Percentiles rank a stretch among this genome's conserved stretches.
Conservation (phyloP, 1,140 invertebrate species). For the Colletes gigas region DNA sequence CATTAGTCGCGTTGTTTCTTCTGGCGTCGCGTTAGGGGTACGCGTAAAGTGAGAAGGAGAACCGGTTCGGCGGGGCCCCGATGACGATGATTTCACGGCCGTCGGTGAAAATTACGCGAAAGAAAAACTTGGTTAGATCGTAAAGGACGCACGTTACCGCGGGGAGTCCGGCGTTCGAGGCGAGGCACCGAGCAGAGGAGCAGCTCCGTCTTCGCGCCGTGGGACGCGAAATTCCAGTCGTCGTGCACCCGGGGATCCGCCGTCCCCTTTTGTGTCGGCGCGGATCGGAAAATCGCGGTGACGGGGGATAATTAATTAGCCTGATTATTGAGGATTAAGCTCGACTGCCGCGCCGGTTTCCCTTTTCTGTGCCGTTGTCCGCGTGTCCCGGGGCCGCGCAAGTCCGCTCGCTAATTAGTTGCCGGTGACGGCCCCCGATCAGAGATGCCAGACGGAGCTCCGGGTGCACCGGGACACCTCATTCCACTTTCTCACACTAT, state of each 20-base stretch:
- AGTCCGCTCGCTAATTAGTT: constrained; percentile 43
- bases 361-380: not conserved
- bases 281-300: constrained; percentile 33
- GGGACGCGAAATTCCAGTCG: not conserved
- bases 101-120: constrained; percentile 63
- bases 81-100: constrained; percentile 66
- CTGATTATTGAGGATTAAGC: constrained; percentile 14
- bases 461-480: too few species aligned
- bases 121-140: constrained; percentile 55
- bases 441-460: too few species aligned
- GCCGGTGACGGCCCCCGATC: constrained; percentile 35
- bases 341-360: not conserved
- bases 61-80: constrained; percentile 53
- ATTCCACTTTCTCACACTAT: too few species aligned
- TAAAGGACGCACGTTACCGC: constrained; percentile 31
- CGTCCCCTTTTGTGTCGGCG: not conserved
- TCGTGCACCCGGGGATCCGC: not conserved
- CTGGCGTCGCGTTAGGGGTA: not conserved
- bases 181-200: not conserved
- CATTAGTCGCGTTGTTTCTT: constrained; percentile 20
- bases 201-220: not conserved
- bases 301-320: constrained; percentile 54
- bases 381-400: constrained; percentile 1
- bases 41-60: constrained; percentile 14
- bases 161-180: not conserved